Conservation (phyloP, 2,113 vertebrate species). For the Dascyllus trimaculatus region DNA sequence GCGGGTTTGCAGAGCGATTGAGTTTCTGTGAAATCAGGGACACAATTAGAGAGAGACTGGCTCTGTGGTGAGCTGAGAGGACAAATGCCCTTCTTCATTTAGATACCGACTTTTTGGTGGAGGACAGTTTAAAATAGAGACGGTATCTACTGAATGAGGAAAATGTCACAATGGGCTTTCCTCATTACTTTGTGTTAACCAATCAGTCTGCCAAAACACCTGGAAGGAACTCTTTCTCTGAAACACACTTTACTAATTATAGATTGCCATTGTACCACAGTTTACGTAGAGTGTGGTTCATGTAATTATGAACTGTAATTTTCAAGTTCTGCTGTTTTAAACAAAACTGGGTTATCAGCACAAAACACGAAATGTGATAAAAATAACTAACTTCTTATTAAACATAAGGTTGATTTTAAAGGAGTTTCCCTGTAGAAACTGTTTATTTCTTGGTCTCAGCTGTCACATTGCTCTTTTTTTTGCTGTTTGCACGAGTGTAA, state of each 20-base stretch:
- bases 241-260: neutral
- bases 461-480: no score
- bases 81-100: slow-evolving; percentile 1
- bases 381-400: neutral
- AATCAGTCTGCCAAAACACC: neutral
- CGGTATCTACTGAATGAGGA: neutral
- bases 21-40: slow-evolving; percentile 8
- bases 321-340: neutral
- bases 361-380: neutral
- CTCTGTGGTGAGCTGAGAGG: slow-evolving; percentile 5
- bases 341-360: neutral
- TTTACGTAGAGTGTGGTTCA: neutral
- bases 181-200: neutral
- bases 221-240: neutral
- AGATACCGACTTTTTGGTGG: neutral
- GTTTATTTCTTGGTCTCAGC: no score
- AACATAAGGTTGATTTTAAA: neutral
- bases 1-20: slow-evolving; percentile 16
- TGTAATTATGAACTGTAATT: neutral
- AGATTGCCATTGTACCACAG: neutral
- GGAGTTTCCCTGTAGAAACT: neutral
- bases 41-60: slow-evolving; percentile 1
- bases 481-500: no score
- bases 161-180: neutral
- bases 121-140: neutral